Percentiles rank a stretch among this genome's conserved stretches.
These are phyloP conservation scores for Rotaria socialis DNA, from an alignment of 2,888 invertebrate genomes.

Conservation along the genomic window DNA sequence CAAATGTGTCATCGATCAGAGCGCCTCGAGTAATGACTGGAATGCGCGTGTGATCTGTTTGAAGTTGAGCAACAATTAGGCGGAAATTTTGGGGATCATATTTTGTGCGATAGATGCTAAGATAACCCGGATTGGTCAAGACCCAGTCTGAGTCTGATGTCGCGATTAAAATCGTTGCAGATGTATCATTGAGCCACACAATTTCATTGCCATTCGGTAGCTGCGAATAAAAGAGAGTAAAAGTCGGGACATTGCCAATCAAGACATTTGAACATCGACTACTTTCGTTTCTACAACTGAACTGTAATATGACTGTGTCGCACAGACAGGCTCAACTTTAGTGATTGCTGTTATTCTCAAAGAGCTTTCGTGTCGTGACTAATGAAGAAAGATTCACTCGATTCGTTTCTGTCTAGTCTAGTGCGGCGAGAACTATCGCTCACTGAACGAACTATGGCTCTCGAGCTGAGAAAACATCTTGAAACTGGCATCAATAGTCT, in stretches of 20 bases:
- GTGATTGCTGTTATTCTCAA: no score
- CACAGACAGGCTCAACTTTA: no score
- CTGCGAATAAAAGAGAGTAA: neutral
- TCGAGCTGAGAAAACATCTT: no score
- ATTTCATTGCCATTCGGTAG: neutral
- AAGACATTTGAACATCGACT: no score
- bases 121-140: neutral
- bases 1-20: conserved; percentile 9
- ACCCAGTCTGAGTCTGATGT: neutral
- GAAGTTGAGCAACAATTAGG: neutral
- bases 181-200: neutral
- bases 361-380: no score
- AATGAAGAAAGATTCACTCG: no score
- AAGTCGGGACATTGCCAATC: neutral
- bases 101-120: neutral
- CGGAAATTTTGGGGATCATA: neutral
- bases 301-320: no score
- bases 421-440: no score
- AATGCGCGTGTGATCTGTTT: neutral
- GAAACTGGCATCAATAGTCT: no score
- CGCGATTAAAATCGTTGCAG: neutral
- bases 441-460: no score
- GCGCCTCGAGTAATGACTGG: conserved; percentile 14
- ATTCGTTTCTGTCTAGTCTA: no score
- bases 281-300: no score